Evolutionary conservation across 2,113 vertebrate genomes (phyloP).

Genomic region (Martes martes): DNA sequence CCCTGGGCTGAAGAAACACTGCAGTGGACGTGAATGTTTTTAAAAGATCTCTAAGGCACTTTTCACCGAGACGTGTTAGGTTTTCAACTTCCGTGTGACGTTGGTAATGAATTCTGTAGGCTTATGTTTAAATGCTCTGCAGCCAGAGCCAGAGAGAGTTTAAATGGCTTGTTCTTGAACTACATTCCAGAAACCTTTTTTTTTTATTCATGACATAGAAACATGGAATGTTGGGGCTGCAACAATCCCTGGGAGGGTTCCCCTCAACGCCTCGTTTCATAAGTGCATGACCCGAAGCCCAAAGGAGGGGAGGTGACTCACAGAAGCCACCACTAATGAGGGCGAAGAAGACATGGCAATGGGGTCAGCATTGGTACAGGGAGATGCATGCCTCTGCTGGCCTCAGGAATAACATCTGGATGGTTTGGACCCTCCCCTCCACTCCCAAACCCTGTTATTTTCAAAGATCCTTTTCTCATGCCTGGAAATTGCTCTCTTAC

Average conservation of each 20-base stretch:
- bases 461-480: background rate
- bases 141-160: too few species aligned
- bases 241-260: too few species aligned
- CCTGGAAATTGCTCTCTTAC: background rate
- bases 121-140: background rate
- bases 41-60: background rate
- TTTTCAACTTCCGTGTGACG: background rate
- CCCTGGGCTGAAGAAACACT: background rate
- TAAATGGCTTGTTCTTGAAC: background rate
- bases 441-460: background rate
- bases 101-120: background rate
- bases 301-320: background rate
- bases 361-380: accelerated
- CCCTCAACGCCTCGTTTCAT: background rate
- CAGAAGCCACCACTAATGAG: accelerated
- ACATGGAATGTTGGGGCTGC: too few species aligned
- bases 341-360: accelerated
- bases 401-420: background rate
- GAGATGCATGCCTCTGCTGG: background rate
- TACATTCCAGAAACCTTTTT: background rate
- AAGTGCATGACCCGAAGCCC: background rate
- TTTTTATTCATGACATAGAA: background rate
- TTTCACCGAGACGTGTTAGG: background rate
- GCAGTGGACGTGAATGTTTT: accelerated
- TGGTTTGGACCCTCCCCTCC: accelerated